Conservation (phyloP, 2,888 invertebrate species). For the Reticulitermes lucifugus region DNA sequence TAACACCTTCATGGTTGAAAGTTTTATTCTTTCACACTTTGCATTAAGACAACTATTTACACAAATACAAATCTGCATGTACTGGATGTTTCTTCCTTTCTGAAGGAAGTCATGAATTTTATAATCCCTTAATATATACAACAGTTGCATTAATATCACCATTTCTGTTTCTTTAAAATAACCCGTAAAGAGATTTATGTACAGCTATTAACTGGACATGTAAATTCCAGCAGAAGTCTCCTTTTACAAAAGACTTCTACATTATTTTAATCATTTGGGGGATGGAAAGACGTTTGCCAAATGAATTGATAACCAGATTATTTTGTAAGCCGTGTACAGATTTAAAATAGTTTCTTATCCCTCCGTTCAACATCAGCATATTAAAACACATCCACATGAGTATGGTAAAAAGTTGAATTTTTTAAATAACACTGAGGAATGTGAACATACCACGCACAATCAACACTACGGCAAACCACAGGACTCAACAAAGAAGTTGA, state of each 20-base stretch:
- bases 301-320: slow-evolving; percentile 1
- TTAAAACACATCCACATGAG: slow-evolving; percentile 34
- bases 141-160: slow-evolving; percentile 50
- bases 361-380: slow-evolving; percentile 32
- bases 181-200: slow-evolving; percentile 53
- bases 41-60: slow-evolving; percentile 52
- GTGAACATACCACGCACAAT: slow-evolving; percentile 35
- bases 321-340: slow-evolving; percentile 31
- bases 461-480: slow-evolving; percentile 44
- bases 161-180: slow-evolving; percentile 49
- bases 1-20: slow-evolving; percentile 45
- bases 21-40: slow-evolving; percentile 42
- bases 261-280: background rate
- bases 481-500: slow-evolving; percentile 38
- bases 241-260: background rate
- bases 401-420: slow-evolving; percentile 35
- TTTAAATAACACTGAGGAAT: slow-evolving; percentile 42
- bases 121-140: slow-evolving; percentile 48
- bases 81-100: slow-evolving; percentile 27
- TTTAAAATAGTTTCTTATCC: slow-evolving; percentile 21
- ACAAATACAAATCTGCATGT: slow-evolving; percentile 50
- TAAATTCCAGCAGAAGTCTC: slow-evolving; percentile 23
- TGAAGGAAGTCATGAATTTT: slow-evolving; percentile 28
- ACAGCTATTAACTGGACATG: slow-evolving; percentile 49
- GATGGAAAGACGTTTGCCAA: background rate